Percentiles rank a stretch among this genome's conserved stretches.
phyloP scores from a whole-genome alignment of 1,140 invertebrate genomes.

The Ceratina japonica region DNA sequence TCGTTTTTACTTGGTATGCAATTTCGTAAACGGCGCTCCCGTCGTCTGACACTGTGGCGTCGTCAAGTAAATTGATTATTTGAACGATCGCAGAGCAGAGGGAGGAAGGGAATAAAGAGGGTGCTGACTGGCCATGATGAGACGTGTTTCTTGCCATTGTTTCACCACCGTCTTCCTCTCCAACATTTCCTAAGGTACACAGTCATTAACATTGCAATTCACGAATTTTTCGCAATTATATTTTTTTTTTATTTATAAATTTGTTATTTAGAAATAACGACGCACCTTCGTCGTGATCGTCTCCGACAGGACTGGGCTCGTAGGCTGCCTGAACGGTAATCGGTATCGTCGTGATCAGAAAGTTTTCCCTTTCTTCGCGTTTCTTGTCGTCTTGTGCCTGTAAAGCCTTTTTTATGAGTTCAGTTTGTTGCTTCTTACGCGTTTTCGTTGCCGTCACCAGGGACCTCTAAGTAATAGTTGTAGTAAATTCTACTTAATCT shows the following conservation, averaged over 20 bases:
- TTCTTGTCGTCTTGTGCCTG: slow-evolving; percentile 98
- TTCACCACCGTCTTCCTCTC: slow-evolving; percentile 86
- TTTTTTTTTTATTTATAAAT: background rate
- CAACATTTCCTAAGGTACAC: slow-evolving; percentile 65
- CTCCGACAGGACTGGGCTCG: slow-evolving; percentile 91
- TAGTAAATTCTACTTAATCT: slow-evolving; percentile 36
- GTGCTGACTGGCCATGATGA: slow-evolving; percentile 92
- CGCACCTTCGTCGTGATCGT: slow-evolving; percentile 92
- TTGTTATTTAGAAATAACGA: background rate
- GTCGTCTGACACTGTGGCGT: slow-evolving; percentile 96
- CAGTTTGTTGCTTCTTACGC: slow-evolving; percentile 98
- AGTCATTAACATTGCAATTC: background rate
- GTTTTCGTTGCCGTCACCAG: slow-evolving; percentile 99
- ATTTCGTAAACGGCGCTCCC: slow-evolving; percentile 95
- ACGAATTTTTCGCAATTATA: no score
- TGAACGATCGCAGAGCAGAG: slow-evolving; percentile 96
- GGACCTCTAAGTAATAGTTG: slow-evolving; percentile 85
- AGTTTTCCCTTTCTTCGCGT: slow-evolving; percentile 95
- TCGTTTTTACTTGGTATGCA: slow-evolving; percentile 86
- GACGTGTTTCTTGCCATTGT: slow-evolving; percentile 84
- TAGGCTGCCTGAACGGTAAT: slow-evolving; percentile 97
- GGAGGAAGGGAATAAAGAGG: slow-evolving; percentile 97
- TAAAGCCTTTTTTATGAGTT: slow-evolving; percentile 96
- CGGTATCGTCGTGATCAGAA: slow-evolving; percentile 97
- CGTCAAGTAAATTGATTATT: slow-evolving; percentile 96